Percentiles rank a stretch among this genome's conserved stretches.
phyloP scores from a whole-genome alignment of 2,113 vertebrate genomes.

The Brienomyrus brachyistius region DNA sequence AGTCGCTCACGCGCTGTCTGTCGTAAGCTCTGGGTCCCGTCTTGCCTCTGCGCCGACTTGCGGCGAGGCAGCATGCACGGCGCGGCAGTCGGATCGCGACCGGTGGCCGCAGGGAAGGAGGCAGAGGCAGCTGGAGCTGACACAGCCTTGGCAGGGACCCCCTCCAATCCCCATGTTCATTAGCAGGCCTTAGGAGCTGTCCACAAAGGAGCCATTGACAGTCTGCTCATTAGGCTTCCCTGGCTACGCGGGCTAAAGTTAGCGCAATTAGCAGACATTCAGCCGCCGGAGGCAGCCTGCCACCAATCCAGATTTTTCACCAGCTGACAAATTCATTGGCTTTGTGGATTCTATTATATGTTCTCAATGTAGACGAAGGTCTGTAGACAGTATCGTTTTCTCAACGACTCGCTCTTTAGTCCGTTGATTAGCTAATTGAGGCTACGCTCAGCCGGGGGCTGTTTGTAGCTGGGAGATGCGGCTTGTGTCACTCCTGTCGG shows the following conservation, averaged over 20 bases:
- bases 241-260: neutral
- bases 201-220: constrained; percentile 12
- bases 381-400: neutral
- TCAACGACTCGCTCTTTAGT: neutral
- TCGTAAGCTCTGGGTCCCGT: neutral
- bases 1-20: neutral
- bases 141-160: neutral
- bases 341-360: neutral
- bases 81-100: neutral
- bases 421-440: constrained; percentile 2
- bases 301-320: constrained; percentile 6
- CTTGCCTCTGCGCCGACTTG: neutral
- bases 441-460: neutral
- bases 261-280: constrained; percentile 15
- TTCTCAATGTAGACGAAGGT: neutral
- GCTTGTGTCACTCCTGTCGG: neutral
- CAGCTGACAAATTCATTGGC: constrained; percentile 13
- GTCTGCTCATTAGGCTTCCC: constrained; percentile 11
- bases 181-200: neutral
- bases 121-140: neutral
- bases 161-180: constrained; percentile 11
- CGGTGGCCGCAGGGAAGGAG: neutral
- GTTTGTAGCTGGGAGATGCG: neutral
- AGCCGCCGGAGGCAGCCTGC: constrained; percentile 30
- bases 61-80: neutral